A percentile compares a stretch with the other conserved stretches of the same genome.
Evolutionary conservation across 2,113 vertebrate species (phyloP).

Genomic region (Xyrauchen texanus): DNA sequence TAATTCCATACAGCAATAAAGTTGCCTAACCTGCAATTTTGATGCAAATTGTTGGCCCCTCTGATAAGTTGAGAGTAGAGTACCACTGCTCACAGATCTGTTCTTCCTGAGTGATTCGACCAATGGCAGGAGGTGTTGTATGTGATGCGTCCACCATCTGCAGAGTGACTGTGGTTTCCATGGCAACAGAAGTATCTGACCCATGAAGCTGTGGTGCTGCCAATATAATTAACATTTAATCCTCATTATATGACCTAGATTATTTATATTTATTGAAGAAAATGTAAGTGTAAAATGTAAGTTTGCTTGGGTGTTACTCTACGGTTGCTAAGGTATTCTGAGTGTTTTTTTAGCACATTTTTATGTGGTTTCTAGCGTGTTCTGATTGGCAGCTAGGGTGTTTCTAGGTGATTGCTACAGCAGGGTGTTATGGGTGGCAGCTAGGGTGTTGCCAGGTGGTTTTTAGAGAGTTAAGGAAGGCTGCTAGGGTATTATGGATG

Average conservation of each 20-base stretch:
- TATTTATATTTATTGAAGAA: too few relatives aligned
- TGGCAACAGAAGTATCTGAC: constrained; percentile 61
- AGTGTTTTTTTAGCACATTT: too few relatives aligned
- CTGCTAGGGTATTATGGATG: too few relatives aligned
- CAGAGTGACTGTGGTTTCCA: constrained; percentile 67
- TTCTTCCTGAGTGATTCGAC: constrained; percentile 76
- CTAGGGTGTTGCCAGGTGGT: too few relatives aligned
- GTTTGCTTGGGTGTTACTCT: too few relatives aligned
- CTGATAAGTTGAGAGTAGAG: constrained; percentile 66
- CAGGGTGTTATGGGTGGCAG: too few relatives aligned
- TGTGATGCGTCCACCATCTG: constrained; percentile 55
- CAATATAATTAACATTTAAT: constrained; percentile 42
- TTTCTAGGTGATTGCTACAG: too few relatives aligned
- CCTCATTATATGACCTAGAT: constrained; percentile 36
- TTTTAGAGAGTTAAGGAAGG: too few relatives aligned
- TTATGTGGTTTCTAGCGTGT: too few relatives aligned
- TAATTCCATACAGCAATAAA: neutral
- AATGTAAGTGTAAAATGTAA: too few relatives aligned
- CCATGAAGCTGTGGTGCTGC: constrained; percentile 51
- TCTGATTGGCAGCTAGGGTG: too few relatives aligned
- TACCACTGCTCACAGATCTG: constrained; percentile 69
- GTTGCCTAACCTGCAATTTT: constrained; percentile 69
- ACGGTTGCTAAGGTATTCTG: too few relatives aligned
- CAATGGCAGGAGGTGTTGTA: constrained; percentile 45
- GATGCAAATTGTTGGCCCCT: constrained; percentile 55